Base-by-base conservation (phyloP, 2,113 vertebrate genomes). In the Arizona elegans region DNA sequence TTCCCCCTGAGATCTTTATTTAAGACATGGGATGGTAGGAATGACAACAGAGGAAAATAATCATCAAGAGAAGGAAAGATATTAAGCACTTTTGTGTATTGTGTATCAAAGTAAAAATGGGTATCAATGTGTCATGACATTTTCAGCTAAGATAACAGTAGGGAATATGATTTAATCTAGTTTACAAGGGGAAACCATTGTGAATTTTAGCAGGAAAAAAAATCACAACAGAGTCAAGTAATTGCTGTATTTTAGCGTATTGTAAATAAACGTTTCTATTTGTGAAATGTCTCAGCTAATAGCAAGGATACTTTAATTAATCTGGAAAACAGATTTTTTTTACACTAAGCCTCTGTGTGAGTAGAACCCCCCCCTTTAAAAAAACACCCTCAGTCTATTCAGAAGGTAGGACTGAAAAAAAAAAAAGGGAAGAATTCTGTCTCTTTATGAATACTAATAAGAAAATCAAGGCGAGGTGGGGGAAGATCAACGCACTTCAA, bases 361-460 rank as follows among this genome's bases (percentile, higher is more conserved):
- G 47, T 65, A 24, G 55, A 26, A 26, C 58, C 58, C 93, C 55
- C 56, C 33, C 96, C 54, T 10, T 58, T 24, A n/a, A 55, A 88
- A 53, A 38, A 58, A 43, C 21, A 58, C 87, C 87, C 87, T 33
- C 95, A 96, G 97, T 97, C 96, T 95, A 93, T 96, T 97, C 93
- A 96, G 96, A 97, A 97, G 95, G 95, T 94, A 97, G 95, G 95
- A 94, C 96, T 96, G 65, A 94, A 97, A 95, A 96, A 97, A 95
- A 96, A 97, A 94, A 94, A 93, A 93, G 96, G 96, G 96, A 94
- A 97, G 96, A 96, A 95, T 95, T 94, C 97, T 94, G 94, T 97
- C 97, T 97, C 97, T 97, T 97, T 97, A 97, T 97, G 98, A 98
- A 98, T 98, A 97, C 98, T 98, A 98, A 98, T 98, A 96, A 97